Evolutionary conservation across 2,888 invertebrate genomes (phyloP), one percentile per base, ranked within the genome.

Genomic region (Lepidochrysops patricia): DNA sequence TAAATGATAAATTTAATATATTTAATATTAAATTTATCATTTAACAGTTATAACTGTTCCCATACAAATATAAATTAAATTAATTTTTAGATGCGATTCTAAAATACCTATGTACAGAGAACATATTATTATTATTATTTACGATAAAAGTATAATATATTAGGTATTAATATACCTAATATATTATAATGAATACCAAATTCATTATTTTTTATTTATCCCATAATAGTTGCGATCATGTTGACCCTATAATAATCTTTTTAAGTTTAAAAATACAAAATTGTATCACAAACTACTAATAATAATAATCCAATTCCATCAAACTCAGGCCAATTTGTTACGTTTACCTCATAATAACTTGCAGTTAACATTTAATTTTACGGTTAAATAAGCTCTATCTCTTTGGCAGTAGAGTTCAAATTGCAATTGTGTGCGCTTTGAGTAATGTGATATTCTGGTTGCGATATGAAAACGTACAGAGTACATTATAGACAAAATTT

Each of bases 341-440:
- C 54, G 54, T 54, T 54, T 32, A 54, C 54, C 54, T 54, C 54
- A 54, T 54, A 54, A 54, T 54, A 54, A 54, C 54, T 54, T 32
- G 27, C 13, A 32, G 27, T 54, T 54, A 54, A 54, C 19, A 32
- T 54, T 29, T 54, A 7, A 15, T 32, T 54, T 12, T 32, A 19
- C 15, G 19, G 27, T 19, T 32, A 43, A 43, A 43, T 19, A 1
- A 23, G 23, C 43, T 4, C 9, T 23, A 23, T 23, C 19, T 43
- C 19, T 12, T 19, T 13, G 7, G 12, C 12, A 1, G 4, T 23
- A 43, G 43, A 43, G 43, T 23, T 4, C 23, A 23, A 43, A 43
- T 43, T 43, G 43, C 19, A 29, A 19, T 9, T 2, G 7, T 6
- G 1, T 15, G 12, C 29, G 5, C 3, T 29, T 2, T 32, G 54